Evolutionary conservation across 1,140 invertebrate species (phyloP).

Genomic region (Bombus confusus): DNA sequence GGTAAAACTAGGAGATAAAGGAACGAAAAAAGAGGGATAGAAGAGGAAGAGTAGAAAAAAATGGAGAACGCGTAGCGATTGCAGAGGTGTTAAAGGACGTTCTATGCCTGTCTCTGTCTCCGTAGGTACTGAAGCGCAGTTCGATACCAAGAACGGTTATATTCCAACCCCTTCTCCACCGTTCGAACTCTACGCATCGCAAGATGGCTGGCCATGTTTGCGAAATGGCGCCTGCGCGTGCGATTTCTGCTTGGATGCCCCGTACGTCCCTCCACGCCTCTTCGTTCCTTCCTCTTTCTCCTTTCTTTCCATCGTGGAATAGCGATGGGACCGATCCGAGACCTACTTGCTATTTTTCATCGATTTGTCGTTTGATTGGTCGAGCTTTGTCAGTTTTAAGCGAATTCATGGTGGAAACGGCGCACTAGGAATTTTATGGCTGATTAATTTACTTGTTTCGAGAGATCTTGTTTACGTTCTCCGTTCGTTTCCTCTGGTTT

Average conservation of each 20-base stretch:
- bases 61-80: constrained; percentile 38
- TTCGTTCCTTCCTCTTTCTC: constrained; percentile 54
- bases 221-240: constrained; percentile 77
- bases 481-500: not conserved
- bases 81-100: constrained; percentile 42
- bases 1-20: not conserved
- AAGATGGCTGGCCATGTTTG: constrained; percentile 75
- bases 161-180: constrained; percentile 71
- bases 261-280: constrained; percentile 28
- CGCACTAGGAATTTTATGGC: not conserved
- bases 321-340: constrained; percentile 42
- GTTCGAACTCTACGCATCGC: constrained; percentile 59
- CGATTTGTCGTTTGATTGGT: not conserved
- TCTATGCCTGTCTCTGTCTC: constrained; percentile 65
- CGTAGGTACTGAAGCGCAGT: constrained; percentile 74
- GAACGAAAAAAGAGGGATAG: no score
- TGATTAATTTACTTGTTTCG: not conserved
- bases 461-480: not conserved
- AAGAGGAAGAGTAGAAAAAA: not conserved
- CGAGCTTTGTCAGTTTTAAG: constrained; percentile 21
- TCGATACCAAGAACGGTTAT: constrained; percentile 79
- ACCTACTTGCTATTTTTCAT: constrained; percentile 2
- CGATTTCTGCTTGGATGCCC: constrained; percentile 40
- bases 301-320: constrained; percentile 8
- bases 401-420: not conserved